Evolutionary conservation across 1,140 invertebrate genomes (phyloP), one percentile per base, ranked within the genome.

Genomic region (Macrocentrus cingulum): DNA sequence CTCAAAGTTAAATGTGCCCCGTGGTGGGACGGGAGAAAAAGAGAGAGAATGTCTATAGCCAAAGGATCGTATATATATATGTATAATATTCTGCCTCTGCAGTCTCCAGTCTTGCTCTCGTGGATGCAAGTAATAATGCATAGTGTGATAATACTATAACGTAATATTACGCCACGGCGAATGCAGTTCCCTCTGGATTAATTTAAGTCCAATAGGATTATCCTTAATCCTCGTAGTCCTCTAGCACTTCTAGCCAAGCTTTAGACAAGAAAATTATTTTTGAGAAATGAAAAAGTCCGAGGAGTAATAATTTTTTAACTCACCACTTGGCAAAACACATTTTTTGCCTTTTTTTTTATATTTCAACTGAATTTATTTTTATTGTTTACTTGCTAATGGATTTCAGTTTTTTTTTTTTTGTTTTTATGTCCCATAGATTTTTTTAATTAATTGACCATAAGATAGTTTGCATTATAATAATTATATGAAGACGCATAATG

Each of bases 191-290:
- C 61, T 22, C 22, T 58, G 69, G 68, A 71, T 75, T 74, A 72
- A 75, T 72, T 72, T 66, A 64, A 74, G 71, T 75, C 71, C 72
- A 75, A 74, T 72, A 72, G 70, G 72, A 75, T 75, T 74, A 74
- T 69, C 69, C 61, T 71, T 72, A 74, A 75, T 75, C 70, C 65
- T 25, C 53, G 51, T 63, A 60, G 67, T 66, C 63, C 63, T 63
- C 29, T 45, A 50, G 39, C 45, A 45, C 50, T 56, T 62, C 52
- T 54, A 20, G 23, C 29, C 36, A 20, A 39, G 18, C 25, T n/a
- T 11, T 16, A 29, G 22, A 37, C 8, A 41, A 3, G 36, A 15
- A 13, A 39, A 39, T 39, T 39, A 39, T 39, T 39, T 39, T 39
- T 39, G 36, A 39, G 11, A 39, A 39, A 39, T 39, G 29, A 16